Evolutionary conservation across 2,113 vertebrate species (phyloP).

Genomic region (Paramisgurnus dabryanus): DNA sequence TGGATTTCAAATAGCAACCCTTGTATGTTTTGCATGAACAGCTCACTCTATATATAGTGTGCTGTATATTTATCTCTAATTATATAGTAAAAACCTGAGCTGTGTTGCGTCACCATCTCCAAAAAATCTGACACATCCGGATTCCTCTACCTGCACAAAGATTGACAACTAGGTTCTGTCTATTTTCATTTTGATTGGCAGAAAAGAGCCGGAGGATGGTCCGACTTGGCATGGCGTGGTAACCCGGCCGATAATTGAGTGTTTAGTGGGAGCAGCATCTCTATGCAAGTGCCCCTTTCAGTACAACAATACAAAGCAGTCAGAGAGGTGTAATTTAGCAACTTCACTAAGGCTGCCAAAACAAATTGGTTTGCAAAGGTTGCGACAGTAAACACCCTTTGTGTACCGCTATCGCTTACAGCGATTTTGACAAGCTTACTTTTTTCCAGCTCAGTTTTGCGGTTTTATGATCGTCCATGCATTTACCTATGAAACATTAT

Average conservation of each 20-base stretch:
- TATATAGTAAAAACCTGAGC: not conserved
- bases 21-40: not conserved
- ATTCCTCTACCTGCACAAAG: not conserved
- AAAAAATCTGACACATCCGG: not conserved
- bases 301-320: conserved; percentile 18
- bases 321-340: conserved; percentile 20
- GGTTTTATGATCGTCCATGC: not conserved
- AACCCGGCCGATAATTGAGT: conserved; percentile 38
- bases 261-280: conserved; percentile 16
- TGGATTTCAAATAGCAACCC: not conserved
- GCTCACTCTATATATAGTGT: not conserved
- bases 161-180: conserved; percentile 31
- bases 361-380: conserved; percentile 30
- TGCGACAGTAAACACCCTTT: not conserved
- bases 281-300: conserved; percentile 7
- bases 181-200: conserved; percentile 35
- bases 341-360: conserved; percentile 14
- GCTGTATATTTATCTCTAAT: not conserved
- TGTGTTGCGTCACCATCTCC: not conserved
- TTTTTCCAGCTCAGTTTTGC: not conserved
- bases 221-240: not conserved
- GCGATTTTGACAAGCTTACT: conserved; percentile 5
- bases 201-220: conserved; percentile 27
- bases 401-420: not conserved
- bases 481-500: conserved; percentile 24